These are phyloP conservation scores for Drosophila maculinotata DNA, from an alignment of 2,888 invertebrate species.

Conservation along the genomic window DNA sequence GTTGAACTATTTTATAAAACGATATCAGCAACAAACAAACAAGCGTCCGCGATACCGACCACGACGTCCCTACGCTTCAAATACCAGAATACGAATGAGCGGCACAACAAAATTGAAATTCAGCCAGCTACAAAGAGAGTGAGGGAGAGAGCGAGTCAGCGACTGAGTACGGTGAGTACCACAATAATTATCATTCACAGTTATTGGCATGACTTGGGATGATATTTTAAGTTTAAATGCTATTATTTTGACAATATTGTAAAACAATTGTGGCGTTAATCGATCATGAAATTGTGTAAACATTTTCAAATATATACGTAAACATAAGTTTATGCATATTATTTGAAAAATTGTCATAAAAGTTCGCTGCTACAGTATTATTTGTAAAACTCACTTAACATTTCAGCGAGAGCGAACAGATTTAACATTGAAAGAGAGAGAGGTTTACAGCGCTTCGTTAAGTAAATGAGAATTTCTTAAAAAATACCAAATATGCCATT, in stretches of 20 bases:
- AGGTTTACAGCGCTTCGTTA: too few relatives aligned
- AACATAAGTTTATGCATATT: too few relatives aligned
- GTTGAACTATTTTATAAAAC: conserved; percentile 49
- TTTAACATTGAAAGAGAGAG: too few relatives aligned
- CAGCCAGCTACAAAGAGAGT: conserved; percentile 8
- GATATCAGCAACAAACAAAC: conserved; percentile 62
- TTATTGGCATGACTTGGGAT: not conserved
- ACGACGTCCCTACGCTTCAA: conserved; percentile 52
- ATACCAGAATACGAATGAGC: conserved; percentile 56
- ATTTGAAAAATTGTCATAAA: too few relatives aligned
- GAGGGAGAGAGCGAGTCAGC: not conserved
- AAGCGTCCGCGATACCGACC: conserved; percentile 50
- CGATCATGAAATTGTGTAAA: too few relatives aligned
- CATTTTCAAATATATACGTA: too few relatives aligned
- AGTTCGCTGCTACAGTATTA: too few relatives aligned
- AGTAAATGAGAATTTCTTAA: too few relatives aligned
- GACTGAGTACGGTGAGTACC: not conserved
- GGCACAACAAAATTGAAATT: conserved; percentile 51
- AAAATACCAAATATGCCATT: too few relatives aligned
- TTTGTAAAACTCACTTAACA: too few relatives aligned
- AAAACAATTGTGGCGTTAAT: too few relatives aligned
- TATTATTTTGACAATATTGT: not conserved
- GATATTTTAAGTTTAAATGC: not conserved
- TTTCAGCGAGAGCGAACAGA: too few relatives aligned
- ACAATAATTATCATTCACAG: conserved; percentile 5